Evolutionary conservation across 1,140 invertebrate genomes (phyloP).

Genomic region (Drosophila asahinai): DNA sequence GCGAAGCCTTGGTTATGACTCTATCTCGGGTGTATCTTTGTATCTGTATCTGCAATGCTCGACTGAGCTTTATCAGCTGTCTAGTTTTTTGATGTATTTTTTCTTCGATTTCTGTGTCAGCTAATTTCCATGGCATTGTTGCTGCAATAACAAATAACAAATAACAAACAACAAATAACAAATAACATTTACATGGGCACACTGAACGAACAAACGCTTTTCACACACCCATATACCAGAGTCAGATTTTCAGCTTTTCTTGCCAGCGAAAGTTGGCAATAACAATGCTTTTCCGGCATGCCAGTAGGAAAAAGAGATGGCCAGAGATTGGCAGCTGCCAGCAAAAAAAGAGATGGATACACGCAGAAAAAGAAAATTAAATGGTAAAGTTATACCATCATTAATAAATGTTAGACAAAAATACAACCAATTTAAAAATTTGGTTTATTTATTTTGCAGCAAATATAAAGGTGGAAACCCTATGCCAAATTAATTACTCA

Average conservation of each 20-base stretch:
- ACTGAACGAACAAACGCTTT: constrained; percentile 42
- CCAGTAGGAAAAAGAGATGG: constrained; percentile 38
- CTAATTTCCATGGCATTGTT: constrained; percentile 57
- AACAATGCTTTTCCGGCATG: constrained; percentile 63
- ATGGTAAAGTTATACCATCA: background rate
- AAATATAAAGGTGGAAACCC: too few relatives aligned
- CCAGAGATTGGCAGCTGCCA: constrained; percentile 40
- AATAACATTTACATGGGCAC: constrained; percentile 46
- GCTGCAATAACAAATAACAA: constrained; percentile 33
- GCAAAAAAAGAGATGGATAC: constrained; percentile 5
- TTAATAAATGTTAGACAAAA: too few relatives aligned
- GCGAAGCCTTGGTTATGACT: constrained; percentile 47
- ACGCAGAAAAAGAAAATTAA: constrained; percentile 9
- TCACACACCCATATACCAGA: constrained; percentile 27
- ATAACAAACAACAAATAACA: constrained; percentile 17
- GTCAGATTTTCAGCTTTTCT: constrained; percentile 44
- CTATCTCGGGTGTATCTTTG: constrained; percentile 20
- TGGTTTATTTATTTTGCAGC: background rate
- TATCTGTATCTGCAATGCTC: constrained; percentile 46
- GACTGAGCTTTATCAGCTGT: constrained; percentile 45
- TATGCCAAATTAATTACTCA: background rate
- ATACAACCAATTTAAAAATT: background rate
- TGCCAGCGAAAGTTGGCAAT: constrained; percentile 60
- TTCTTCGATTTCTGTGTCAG: constrained; percentile 53
- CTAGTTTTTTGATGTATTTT: constrained; percentile 4